phyloP scores from a whole-genome alignment of 2,888 invertebrate species.

The Dryobotodes eremita region DNA sequence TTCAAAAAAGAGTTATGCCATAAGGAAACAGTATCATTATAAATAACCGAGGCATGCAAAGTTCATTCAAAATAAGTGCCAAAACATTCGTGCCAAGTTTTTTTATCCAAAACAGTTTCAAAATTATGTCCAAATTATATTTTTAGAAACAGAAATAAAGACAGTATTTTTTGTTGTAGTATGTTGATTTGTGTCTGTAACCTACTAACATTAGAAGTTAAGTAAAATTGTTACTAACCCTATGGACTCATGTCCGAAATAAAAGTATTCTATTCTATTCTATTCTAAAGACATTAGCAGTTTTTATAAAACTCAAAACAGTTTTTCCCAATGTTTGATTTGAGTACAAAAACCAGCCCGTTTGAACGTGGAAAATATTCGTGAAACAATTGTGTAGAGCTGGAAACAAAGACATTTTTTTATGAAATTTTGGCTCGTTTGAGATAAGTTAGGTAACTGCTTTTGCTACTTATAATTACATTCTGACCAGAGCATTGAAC shows the following conservation, averaged over 20 bases:
- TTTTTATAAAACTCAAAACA: background rate
- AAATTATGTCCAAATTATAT: background rate
- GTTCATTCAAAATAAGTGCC: conserved; percentile 10
- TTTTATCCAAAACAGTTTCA: conserved; percentile 15
- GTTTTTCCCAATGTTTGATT: conserved; percentile 19
- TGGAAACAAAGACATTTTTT: conserved; percentile 15
- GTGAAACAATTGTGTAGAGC: background rate
- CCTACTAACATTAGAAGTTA: too few species aligned
- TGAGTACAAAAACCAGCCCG: background rate
- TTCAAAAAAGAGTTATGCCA: background rate
- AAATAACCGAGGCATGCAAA: background rate
- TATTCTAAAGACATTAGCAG: too few species aligned
- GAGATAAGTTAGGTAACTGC: conserved; percentile 5
- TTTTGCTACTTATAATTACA: background rate
- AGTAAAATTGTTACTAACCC: too few species aligned
- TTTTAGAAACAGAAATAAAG: conserved; percentile 3
- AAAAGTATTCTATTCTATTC: too few species aligned
- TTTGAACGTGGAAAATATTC: conserved; percentile 3
- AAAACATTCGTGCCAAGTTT: background rate
- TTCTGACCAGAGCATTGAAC: background rate
- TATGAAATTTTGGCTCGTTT: conserved; percentile 7
- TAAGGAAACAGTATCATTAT: conserved; percentile 1
- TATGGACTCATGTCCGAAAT: too few species aligned
- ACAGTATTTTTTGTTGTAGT: too few species aligned
- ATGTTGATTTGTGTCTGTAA: too few species aligned